Conservation (phyloP, 2,113 vertebrate genomes). For the Brachirus orientalis region DNA sequence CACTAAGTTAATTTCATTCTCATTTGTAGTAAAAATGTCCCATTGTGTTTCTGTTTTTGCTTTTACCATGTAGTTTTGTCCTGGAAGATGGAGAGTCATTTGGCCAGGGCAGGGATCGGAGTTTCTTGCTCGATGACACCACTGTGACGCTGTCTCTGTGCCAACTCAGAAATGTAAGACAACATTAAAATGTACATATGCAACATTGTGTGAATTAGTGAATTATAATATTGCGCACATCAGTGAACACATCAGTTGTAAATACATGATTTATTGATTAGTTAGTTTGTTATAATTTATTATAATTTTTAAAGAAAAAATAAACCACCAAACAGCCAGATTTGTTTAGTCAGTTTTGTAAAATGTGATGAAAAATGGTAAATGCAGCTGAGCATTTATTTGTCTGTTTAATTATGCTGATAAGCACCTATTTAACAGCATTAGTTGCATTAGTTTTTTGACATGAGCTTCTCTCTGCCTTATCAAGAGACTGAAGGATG, state of each 20-base stretch:
- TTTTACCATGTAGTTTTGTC: constrained; percentile 83
- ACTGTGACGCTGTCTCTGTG: constrained; percentile 93
- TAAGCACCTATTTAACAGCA: too few relatives aligned
- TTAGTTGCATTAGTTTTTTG: too few relatives aligned
- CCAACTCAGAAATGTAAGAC: constrained; percentile 93
- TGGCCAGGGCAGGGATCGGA: constrained; percentile 93
- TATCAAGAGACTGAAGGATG: constrained; percentile 93
- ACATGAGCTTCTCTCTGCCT: background rate
- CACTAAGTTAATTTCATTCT: background rate
- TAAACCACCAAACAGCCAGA: background rate
- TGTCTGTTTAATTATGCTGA: too few relatives aligned
- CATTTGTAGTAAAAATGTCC: background rate
- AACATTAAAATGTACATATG: background rate
- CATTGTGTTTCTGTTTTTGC: background rate
- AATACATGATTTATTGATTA: background rate
- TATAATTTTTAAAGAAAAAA: background rate
- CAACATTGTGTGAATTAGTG: background rate
- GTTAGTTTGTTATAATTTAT: background rate
- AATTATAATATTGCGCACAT: background rate
- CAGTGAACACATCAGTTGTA: background rate
- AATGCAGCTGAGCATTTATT: too few relatives aligned
- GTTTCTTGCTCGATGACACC: constrained; percentile 94
- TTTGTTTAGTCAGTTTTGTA: too few relatives aligned
- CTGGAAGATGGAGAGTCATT: constrained; percentile 97
- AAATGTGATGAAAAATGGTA: too few relatives aligned